Conservation (phyloP, 1,140 invertebrate genomes). For the Conus betulinus region DNA sequence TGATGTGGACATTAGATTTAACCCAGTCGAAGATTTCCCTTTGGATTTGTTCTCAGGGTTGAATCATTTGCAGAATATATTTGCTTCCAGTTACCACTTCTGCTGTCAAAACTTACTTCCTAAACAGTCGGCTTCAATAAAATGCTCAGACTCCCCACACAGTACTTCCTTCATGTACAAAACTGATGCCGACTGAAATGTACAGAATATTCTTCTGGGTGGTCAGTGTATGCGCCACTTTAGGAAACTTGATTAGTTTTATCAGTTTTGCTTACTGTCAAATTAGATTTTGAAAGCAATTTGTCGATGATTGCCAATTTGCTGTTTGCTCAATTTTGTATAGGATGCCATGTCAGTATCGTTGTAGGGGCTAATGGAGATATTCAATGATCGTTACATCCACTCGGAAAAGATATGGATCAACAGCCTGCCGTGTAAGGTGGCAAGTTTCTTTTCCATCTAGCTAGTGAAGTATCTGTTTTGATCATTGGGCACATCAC, state of each 20-base stretch:
- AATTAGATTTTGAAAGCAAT: neutral
- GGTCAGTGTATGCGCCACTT: conserved; percentile 32
- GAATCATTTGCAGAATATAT: conserved; percentile 16
- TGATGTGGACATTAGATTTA: neutral
- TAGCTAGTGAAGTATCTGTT: neutral
- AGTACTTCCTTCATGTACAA: conserved; percentile 52
- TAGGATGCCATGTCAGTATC: neutral
- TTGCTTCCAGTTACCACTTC: neutral
- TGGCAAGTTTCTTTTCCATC: neutral
- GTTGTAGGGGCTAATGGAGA: neutral
- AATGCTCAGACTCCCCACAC: conserved; percentile 23
- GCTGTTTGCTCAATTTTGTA: neutral
- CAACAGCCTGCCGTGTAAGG: neutral
- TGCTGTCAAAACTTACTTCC: conserved; percentile 44
- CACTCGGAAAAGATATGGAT: neutral
- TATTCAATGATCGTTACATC: neutral
- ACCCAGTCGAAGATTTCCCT: neutral
- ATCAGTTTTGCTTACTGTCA: neutral
- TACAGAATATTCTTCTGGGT: conserved; percentile 32
- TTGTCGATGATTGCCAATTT: neutral
- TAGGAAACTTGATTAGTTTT: conserved; percentile 48
- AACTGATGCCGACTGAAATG: conserved; percentile 45
- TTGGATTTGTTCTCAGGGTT: neutral
- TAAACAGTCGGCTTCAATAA: neutral
- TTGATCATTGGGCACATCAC: neutral